Percentiles rank a stretch among this genome's conserved stretches.
phyloP scores from a whole-genome alignment of 2,797 vertebrate species.

The Darevskia nairensis region DNA sequence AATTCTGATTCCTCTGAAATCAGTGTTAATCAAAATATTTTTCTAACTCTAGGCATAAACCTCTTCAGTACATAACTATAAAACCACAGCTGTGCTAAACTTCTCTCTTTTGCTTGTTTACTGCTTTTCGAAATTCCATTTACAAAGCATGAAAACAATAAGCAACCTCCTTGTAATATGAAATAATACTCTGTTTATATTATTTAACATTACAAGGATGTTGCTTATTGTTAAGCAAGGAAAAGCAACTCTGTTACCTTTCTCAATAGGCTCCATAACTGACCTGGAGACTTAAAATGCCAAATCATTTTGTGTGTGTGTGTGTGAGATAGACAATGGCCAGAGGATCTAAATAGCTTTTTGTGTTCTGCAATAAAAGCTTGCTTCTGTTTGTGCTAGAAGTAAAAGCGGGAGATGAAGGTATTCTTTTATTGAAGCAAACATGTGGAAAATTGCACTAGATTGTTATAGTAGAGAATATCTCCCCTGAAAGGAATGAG shows the following conservation, averaged over 20 bases:
- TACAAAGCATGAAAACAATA: no score
- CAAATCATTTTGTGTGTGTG: conserved; percentile 47
- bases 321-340: conserved; percentile 72
- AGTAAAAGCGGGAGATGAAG: conserved; percentile 75
- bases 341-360: conserved; percentile 81
- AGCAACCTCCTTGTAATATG: no score
- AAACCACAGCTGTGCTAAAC: conserved; percentile 58
- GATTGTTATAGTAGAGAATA: conserved; percentile 71
- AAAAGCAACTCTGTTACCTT: conserved; percentile 44
- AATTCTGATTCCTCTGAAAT: background rate
- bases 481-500: conserved; percentile 70
- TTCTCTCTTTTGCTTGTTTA: conserved; percentile 8
- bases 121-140: no score
- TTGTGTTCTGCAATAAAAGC: conserved; percentile 68
- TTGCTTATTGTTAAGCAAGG: no score
- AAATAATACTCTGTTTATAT: no score
- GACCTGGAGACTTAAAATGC: conserved; percentile 58
- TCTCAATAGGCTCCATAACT: conserved; percentile 62
- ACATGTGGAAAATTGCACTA: conserved; percentile 80
- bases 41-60: conserved; percentile 52
- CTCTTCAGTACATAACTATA: conserved; percentile 22
- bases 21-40: conserved; percentile 24
- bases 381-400: conserved; percentile 62
- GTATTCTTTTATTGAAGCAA: conserved; percentile 79
- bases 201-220: no score